Evolutionary conservation across 2,888 invertebrate genomes (phyloP).

Genomic region (Coremacera marginata): DNA sequence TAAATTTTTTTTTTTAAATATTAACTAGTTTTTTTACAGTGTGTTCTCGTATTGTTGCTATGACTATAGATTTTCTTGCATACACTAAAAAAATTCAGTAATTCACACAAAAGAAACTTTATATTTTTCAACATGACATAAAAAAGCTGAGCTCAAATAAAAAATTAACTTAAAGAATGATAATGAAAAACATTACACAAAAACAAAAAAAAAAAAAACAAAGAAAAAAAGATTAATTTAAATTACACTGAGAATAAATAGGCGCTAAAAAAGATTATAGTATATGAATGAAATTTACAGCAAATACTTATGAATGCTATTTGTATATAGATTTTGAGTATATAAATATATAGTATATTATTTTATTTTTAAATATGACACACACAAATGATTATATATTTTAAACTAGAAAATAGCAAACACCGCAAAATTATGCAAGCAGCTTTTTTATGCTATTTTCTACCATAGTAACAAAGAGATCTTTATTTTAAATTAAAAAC

Average conservation of each 20-base stretch:
- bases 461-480: slow-evolving; percentile 37
- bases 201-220: slow-evolving; percentile 25
- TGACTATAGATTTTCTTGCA: neutral
- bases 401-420: neutral
- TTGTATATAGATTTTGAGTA: slow-evolving; percentile 41
- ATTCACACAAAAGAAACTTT: slow-evolving; percentile 21
- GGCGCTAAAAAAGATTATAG: slow-evolving; percentile 33
- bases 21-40: no score
- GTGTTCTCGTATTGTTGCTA: no score
- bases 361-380: slow-evolving; percentile 41
- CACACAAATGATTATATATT: neutral
- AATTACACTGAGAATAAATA: slow-evolving; percentile 39
- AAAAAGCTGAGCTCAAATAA: slow-evolving; percentile 37
- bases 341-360: slow-evolving; percentile 40
- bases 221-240: slow-evolving; percentile 3
- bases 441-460: neutral
- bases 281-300: slow-evolving; percentile 59
- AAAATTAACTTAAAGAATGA: slow-evolving; percentile 38
- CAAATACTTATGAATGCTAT: slow-evolving; percentile 57
- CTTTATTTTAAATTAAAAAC: neutral
- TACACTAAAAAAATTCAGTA: neutral
- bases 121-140: slow-evolving; percentile 52
- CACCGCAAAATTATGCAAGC: neutral
- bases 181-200: slow-evolving; percentile 29
- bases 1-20: no score